Percentiles rank a stretch among this genome's conserved stretches.
Conservation (phyloP, 2,797 vertebrate species). For the Neostethus bicornis region DNA sequence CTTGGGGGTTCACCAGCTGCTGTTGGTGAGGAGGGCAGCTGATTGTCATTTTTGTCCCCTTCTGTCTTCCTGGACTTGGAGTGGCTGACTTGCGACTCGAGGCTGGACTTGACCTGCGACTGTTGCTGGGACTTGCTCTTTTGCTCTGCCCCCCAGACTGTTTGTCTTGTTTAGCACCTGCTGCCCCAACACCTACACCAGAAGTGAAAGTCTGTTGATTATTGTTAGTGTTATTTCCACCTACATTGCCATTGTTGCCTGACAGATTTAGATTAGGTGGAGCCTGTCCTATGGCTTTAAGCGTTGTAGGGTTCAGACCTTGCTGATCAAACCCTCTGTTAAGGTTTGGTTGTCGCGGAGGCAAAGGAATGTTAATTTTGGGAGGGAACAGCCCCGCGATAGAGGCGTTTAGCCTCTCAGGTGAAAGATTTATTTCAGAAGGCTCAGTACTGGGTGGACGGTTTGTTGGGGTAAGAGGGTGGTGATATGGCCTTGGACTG, state of each 20-base stretch:
- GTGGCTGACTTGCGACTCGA: constrained; percentile 94
- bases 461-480: constrained; percentile 95
- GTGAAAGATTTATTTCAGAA: constrained; percentile 97
- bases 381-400: constrained; percentile 98
- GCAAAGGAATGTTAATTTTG: constrained; percentile 98
- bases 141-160: constrained; percentile 86
- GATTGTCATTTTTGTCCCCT: constrained; percentile 87
- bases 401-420: constrained; percentile 97
- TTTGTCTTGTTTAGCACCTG: constrained; percentile 88
- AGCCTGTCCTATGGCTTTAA: constrained; percentile 98
- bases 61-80: constrained; percentile 95
- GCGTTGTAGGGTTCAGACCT: constrained; percentile 97
- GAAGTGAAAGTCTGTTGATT: constrained; percentile 78
- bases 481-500: constrained; percentile 96
- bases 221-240: constrained; percentile 80
- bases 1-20: constrained; percentile 83
- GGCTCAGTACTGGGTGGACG: constrained; percentile 98
- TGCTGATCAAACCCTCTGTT: constrained; percentile 98
- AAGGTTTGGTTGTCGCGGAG: constrained; percentile 90
- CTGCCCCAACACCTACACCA: constrained; percentile 79
- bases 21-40: constrained; percentile 84
- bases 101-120: constrained; percentile 93
- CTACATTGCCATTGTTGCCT: constrained; percentile 68
- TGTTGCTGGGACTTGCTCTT: constrained; percentile 94
- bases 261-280: constrained; percentile 86